Conservation (phyloP, 2,888 invertebrate species). For the Mantis religiosa region DNA sequence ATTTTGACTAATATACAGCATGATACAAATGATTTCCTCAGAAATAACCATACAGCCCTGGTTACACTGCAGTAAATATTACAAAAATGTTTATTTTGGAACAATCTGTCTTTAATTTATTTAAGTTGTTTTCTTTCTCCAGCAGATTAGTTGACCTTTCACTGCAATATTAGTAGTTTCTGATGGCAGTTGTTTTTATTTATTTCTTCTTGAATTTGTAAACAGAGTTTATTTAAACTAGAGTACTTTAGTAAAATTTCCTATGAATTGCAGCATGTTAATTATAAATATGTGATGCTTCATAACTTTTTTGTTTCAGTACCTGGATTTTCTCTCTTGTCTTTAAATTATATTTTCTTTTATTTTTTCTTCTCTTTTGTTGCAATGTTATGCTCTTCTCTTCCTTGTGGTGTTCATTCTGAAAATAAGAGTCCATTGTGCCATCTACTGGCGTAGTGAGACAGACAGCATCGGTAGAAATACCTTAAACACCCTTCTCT, state of each 20-base stretch:
- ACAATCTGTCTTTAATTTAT: background rate
- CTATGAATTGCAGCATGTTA: constrained; percentile 2
- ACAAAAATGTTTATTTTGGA: background rate
- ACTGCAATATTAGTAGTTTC: background rate
- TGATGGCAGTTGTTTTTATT: background rate
- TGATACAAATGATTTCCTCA: background rate
- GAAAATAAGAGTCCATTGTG: constrained; percentile 23
- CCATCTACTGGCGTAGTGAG: constrained; percentile 29
- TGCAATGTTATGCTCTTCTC: constrained; percentile 27
- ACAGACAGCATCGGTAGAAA: constrained; percentile 26
- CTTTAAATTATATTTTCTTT: constrained; percentile 32
- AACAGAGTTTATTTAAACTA: background rate
- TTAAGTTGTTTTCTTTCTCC: background rate
- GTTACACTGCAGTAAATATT: background rate
- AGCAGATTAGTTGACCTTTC: background rate
- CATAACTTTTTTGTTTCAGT: constrained; percentile 3
- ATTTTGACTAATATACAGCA: background rate
- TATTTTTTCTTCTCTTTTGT: constrained; percentile 29
- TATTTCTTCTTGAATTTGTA: background rate
- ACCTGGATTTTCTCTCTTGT: constrained; percentile 17
- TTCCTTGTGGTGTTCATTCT: constrained; percentile 1
- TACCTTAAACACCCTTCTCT: constrained; percentile 17
- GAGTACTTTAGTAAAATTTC: background rate
- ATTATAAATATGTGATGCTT: constrained; percentile 5
- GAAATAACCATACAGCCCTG: background rate